These are phyloP conservation scores for Ceratina australensis DNA, from an alignment of 1,140 invertebrate species.

Conservation along the genomic window DNA sequence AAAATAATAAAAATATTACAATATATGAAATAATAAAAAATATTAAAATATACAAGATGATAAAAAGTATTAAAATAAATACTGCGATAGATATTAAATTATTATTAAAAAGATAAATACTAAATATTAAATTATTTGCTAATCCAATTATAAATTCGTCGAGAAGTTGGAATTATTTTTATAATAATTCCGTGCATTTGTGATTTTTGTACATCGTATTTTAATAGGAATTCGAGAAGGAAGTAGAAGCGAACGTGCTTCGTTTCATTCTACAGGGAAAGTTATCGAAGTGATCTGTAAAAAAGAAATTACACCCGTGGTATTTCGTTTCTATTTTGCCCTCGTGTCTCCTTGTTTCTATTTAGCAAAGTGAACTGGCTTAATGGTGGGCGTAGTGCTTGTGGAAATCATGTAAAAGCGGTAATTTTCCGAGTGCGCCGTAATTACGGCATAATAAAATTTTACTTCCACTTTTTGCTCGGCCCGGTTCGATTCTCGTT, in stretches of 20 bases:
- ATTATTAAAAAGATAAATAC: too few relatives aligned
- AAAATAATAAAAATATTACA: too few relatives aligned
- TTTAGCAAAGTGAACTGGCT: neutral
- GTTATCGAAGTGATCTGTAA: neutral
- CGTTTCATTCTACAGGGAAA: neutral
- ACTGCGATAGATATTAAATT: too few relatives aligned
- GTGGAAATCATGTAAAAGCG: conserved; percentile 20
- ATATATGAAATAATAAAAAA: too few relatives aligned
- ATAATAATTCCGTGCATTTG: too few relatives aligned
- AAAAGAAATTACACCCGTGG: neutral
- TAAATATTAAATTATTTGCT: too few relatives aligned
- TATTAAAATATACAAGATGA: too few relatives aligned
- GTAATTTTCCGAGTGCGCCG: neutral
- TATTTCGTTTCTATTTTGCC: neutral
- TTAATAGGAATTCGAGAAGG: neutral
- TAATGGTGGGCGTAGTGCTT: neutral
- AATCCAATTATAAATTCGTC: too few relatives aligned
- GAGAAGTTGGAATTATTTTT: too few relatives aligned
- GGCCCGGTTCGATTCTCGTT: neutral
- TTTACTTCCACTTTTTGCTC: conserved; percentile 4
- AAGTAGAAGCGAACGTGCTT: neutral
- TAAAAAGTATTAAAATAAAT: too few relatives aligned
- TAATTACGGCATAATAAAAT: conserved; percentile 18
- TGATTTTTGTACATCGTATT: neutral
- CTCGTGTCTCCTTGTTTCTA: neutral